Base-by-base conservation (phyloP, 2,888 invertebrate genomes). In the Drosophila setosimentum region DNA sequence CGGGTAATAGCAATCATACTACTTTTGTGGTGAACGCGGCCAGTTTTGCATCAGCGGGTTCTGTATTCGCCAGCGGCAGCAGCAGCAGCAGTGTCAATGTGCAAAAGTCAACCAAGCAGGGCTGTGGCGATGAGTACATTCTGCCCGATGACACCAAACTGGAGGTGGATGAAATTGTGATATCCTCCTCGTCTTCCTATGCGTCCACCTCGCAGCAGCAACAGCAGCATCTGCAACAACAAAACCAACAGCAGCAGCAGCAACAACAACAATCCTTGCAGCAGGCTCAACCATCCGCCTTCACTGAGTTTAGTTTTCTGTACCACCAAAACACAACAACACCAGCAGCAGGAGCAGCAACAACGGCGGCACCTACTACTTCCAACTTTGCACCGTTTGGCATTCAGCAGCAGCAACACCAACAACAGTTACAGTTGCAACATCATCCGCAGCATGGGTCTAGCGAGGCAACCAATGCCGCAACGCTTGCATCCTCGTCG, bases 401-500 rank as follows among this genome's bases (percentile, higher is more conserved):
- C 29, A 51, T 80, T 27, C 78, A 79, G 24, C 67, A 68, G 5
- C 69, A 68, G 42, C 50, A 54, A 18, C 79, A 78, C 48, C 73
- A 77, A 21, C 80, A 76, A 16, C 80, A 77, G n/a, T 70, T 78
- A 7, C 78, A 57, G 18, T 53, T 61, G 37, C 76, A 77, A 18
- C 79, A 79, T 8, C 77, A 76, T 10, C 73, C 59, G 3, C 81
- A 68, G 6, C 83, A 80, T 32, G 87, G 74, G n/a, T 75, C 80
- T 1, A 87, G 89, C 61, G 91, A 91, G 60, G 86, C 90, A 50
- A 91, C 91, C 7, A 91, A 91, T 54, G 91, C 91, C 3, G 91
- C 91, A 18, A 91, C 91, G 0, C 68, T 89, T 37, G 91, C 91
- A 40, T 91, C 91, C n/a, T 91, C 91, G n/a, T 90, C 90, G 11